Conservation (phyloP, 2,888 invertebrate genomes). For the Morinoia aosen region DNA sequence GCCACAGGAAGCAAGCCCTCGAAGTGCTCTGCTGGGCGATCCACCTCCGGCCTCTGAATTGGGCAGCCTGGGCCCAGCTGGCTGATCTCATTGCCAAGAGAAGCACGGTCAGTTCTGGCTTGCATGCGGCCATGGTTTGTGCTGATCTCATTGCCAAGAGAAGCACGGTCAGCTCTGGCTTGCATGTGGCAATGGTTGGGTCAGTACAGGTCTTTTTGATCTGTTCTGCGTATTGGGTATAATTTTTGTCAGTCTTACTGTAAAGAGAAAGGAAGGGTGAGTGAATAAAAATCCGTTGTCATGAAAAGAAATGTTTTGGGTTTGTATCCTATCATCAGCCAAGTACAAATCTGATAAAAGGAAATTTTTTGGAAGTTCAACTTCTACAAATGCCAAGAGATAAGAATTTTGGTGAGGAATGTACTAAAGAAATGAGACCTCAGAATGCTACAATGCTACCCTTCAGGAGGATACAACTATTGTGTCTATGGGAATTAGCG, state of each 20-base stretch:
- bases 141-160: constrained; percentile 87
- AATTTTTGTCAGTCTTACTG: constrained; percentile 41
- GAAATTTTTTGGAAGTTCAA: no score
- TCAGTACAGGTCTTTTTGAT: background rate
- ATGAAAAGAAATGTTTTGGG: no score
- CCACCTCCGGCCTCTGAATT: constrained; percentile 83
- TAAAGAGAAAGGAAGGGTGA: background rate
- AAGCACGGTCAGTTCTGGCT: constrained; percentile 75
- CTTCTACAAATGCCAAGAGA: no score
- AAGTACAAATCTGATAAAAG: no score
- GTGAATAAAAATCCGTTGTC: no score
- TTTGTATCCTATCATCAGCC: no score
- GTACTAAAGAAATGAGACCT: no score
- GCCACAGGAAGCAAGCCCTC: constrained; percentile 83
- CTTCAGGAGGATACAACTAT: no score
- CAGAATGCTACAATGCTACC: no score
- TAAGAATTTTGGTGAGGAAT: no score
- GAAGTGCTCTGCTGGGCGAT: constrained; percentile 85
- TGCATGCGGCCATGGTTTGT: background rate
- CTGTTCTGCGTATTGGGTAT: background rate
- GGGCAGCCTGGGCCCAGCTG: constrained; percentile 96
- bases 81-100: constrained; percentile 87
- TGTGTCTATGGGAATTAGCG: no score
- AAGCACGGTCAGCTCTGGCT: constrained; percentile 75
- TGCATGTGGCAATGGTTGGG: background rate